Percentiles rank a stretch among this genome's conserved stretches.
Evolutionary conservation across 2,113 vertebrate genomes (phyloP).

Genomic region (Eurypyga helias): DNA sequence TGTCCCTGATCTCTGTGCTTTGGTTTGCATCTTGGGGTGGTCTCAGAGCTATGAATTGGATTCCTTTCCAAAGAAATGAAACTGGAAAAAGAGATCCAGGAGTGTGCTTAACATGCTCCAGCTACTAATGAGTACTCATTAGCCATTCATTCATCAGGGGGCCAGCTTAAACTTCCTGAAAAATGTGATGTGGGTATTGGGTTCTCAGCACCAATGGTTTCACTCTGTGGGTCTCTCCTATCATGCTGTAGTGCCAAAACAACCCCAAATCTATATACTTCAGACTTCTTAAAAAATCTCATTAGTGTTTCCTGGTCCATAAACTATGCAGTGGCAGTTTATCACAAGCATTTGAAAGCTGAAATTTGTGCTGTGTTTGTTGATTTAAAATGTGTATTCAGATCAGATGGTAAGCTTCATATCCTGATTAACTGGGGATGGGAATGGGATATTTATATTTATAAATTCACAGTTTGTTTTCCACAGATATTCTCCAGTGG

Average conservation of each 20-base stretch:
- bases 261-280: neutral
- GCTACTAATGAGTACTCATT: neutral
- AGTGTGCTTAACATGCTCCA: neutral
- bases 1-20: neutral
- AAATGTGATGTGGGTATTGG: neutral
- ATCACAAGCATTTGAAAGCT: neutral
- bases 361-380: neutral
- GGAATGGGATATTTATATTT: neutral
- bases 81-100: neutral
- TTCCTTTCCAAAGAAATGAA: neutral
- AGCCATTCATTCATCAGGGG: neutral
- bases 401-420: neutral
- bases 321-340: neutral
- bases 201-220: neutral
- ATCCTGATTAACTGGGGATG: neutral
- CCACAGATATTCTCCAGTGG: neutral
- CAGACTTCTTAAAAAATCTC: neutral
- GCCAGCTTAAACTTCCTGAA: neutral
- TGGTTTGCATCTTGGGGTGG: neutral
- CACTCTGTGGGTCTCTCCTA: neutral
- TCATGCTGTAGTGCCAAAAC: neutral
- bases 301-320: neutral
- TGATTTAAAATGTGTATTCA: conserved; percentile 1
- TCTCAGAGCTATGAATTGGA: neutral
- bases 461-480: conserved; percentile 2